phyloP scores from a whole-genome alignment of 2,113 vertebrate species.

The Hylia prasina region DNA sequence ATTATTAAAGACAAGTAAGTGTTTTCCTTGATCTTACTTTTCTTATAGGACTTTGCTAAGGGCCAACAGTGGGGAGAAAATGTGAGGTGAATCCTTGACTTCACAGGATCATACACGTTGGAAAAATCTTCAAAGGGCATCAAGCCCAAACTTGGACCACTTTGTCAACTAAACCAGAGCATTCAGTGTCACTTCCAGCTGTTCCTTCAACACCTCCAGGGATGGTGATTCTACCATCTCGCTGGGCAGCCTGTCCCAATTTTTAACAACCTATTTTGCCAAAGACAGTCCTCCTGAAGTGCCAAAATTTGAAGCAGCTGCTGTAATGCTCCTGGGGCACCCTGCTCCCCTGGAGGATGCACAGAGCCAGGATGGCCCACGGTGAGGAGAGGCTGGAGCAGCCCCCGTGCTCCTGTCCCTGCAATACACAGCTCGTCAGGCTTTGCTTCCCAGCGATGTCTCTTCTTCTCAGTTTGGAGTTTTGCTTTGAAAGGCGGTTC shows the following conservation, averaged over 20 bases:
- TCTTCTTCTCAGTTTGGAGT: background rate
- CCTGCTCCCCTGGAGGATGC: background rate
- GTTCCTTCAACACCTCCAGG: background rate
- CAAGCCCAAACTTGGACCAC: background rate
- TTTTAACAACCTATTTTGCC: background rate
- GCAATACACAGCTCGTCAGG: rapidly evolving
- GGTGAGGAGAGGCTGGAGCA: background rate
- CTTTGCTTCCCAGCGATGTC: background rate
- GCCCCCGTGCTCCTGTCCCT: background rate
- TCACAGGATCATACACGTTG: background rate
- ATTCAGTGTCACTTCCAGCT: background rate
- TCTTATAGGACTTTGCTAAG: background rate
- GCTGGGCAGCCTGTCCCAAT: background rate
- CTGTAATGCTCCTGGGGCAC: background rate
- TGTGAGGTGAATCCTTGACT: background rate
- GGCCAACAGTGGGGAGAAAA: background rate
- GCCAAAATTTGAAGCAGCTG: background rate
- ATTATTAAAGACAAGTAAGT: background rate
- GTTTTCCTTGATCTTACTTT: background rate
- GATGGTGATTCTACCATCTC: background rate
- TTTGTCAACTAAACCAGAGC: background rate
- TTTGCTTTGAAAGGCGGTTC: conserved; percentile 5
- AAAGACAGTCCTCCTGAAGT: background rate
- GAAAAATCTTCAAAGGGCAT: background rate
- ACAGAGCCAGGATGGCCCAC: background rate